These are phyloP conservation scores for Porites rus DNA, from an alignment of 92 coral and sea anemone species.

Conservation along the genomic window DNA sequence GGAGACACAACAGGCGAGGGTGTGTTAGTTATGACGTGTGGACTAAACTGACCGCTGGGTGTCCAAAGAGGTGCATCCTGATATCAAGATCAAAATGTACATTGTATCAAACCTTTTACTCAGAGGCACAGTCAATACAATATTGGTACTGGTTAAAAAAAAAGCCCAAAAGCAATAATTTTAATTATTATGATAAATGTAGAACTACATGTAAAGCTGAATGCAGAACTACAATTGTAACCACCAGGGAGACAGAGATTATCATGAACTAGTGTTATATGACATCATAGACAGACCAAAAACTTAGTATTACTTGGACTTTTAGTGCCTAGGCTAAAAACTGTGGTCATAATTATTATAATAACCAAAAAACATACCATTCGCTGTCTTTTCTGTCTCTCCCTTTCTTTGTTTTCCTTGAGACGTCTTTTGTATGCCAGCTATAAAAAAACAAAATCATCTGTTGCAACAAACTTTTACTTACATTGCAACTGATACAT, in stretches of 20 bases:
- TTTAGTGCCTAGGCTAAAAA: neutral
- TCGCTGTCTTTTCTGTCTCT: conserved; percentile 74
- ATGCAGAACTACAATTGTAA: too few species aligned
- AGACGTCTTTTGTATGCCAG: conserved; percentile 78
- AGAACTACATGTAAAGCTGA: too few species aligned
- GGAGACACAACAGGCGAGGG: conserved; percentile 88
- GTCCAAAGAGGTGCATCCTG: conserved; percentile 91
- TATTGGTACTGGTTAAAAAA: neutral
- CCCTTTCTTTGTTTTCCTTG: conserved; percentile 85
- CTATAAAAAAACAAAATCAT: conserved; percentile 33
- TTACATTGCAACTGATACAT: neutral
- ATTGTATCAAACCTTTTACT: neutral
- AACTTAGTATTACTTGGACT: too few species aligned
- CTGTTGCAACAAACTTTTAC: neutral
- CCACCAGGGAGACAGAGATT: too few species aligned
- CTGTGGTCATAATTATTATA: neutral
- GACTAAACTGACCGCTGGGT: conserved; percentile 94
- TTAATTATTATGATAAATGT: too few species aligned
- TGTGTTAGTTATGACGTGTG: conserved; percentile 68
- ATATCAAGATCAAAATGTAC: conserved; percentile 6
- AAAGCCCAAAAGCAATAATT: too few species aligned
- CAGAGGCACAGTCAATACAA: neutral
- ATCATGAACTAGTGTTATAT: too few species aligned
- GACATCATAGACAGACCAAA: too few species aligned
- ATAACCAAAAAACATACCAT: conserved; percentile 43